Base-by-base conservation (phyloP, 2,888 invertebrate species). In the Pomacea canaliculata region DNA sequence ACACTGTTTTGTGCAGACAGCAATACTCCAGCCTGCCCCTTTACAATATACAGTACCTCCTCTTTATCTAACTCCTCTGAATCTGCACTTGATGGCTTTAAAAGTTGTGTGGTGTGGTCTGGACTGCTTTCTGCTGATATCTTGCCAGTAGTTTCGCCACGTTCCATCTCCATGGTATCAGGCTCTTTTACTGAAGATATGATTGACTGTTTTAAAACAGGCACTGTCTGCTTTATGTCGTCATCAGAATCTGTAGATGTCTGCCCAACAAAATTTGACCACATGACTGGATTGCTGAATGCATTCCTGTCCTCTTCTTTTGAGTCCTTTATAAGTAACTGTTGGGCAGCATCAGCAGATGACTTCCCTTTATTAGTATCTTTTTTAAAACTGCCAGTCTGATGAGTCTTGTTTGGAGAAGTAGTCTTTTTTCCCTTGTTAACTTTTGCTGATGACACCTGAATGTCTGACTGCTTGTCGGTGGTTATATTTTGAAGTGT, bases 271-370 rank as follows among this genome's bases (percentile, higher is more conserved):
- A 86, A 86, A 46, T 78, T 80, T 9, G 85, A 84, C 84, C 83
- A 85, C 68, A 85, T 59, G 12, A 76, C 81, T 63, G 84, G 86
- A 77, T 86, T 86, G 77, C 85, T 83, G 82, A 86, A 87, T 2
- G 83, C 86, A 77, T 83, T 78, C 48, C 79, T 66, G 70, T 83
- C 81, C 37, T 80, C 80, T 16, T 80, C 78, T 19, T 71, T 67
- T 18, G n/a, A 51, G 23, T 73, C 68, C 27, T 63, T 60, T 16
- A 69, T 71, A 13, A 76, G 73, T 59, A 75, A 69, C 68, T 74
- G 66, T 10, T 73, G 73, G 27, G 68, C 70, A 37, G 80, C 75
- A 65, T 78, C 78, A 13, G 27, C 46, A 49, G 75, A 77, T 72
- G 73, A 27, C n/a, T 76, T 76, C 56, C 73, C 68, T 60, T 77